Conservation (phyloP, 2,888 invertebrate genomes). For the Campaea margaritaria region DNA sequence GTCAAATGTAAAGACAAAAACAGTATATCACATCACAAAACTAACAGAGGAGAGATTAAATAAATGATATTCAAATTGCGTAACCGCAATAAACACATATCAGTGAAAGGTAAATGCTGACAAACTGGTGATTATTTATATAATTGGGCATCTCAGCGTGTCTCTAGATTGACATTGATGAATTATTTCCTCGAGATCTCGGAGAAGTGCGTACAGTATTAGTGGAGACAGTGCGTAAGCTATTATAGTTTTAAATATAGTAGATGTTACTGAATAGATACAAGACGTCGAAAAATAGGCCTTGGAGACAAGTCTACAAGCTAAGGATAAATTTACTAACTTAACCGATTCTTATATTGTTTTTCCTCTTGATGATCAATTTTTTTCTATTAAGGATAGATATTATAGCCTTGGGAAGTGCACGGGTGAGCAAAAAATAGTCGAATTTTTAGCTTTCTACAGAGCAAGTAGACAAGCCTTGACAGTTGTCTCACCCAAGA, state of each 20-base stretch:
- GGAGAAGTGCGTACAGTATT: slow-evolving; percentile 24
- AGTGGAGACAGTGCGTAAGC: slow-evolving; percentile 13
- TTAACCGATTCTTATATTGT: no score
- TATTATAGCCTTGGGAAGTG: no score
- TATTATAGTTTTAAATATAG: background rate
- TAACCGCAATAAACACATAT: slow-evolving; percentile 25
- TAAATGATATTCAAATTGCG: slow-evolving; percentile 22
- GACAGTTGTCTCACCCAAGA: no score
- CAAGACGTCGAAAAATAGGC: background rate
- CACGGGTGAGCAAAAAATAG: no score
- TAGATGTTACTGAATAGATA: no score
- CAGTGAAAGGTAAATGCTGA: slow-evolving; percentile 29
- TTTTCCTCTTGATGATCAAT: no score
- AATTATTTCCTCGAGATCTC: slow-evolving; percentile 67
- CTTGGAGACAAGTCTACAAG: no score
- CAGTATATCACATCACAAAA: slow-evolving; percentile 13
- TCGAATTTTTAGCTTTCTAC: no score
- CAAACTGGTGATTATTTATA: slow-evolving; percentile 50
- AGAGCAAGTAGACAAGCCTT: no score
- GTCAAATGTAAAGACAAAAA: slow-evolving; percentile 15
- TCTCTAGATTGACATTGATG: slow-evolving; percentile 72
- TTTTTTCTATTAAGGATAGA: no score
- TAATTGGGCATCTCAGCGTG: slow-evolving; percentile 65
- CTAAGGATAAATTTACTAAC: no score
- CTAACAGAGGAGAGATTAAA: slow-evolving; percentile 21